Conservation (phyloP, 2,113 vertebrate species). For the Sinocyclocheilus maitianheensis region DNA sequence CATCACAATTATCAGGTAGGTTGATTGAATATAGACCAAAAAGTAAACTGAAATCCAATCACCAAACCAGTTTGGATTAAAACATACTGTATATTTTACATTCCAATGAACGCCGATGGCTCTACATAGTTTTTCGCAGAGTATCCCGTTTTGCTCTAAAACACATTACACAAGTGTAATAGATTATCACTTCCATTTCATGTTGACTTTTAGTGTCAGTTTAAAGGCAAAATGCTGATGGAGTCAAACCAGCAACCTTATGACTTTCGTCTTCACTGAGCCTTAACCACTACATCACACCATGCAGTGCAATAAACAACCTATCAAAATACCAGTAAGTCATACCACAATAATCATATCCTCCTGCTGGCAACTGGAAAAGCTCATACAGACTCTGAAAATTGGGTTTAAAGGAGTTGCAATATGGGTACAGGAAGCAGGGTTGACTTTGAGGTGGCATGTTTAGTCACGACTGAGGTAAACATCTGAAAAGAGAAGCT, state of each 20-base stretch:
- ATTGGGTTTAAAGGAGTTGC: not conserved
- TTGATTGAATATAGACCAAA: too few relatives aligned
- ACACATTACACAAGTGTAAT: not conserved
- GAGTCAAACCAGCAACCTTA: too few relatives aligned
- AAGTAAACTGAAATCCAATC: too few relatives aligned
- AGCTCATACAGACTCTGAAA: not conserved
- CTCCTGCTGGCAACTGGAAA: not conserved
- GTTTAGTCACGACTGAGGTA: conserved; percentile 1
- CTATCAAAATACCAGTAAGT: conserved; percentile 1
- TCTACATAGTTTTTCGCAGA: too few relatives aligned
- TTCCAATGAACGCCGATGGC: not conserved
- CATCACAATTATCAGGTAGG: too few relatives aligned
- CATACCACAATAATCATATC: not conserved
- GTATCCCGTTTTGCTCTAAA: not conserved
- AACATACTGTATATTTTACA: not conserved
- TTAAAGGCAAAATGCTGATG: too few relatives aligned
- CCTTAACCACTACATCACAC: not conserved
- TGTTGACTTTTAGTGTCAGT: not conserved
- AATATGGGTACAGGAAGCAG: not conserved
- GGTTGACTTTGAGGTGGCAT: not conserved
- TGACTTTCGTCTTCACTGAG: not conserved
- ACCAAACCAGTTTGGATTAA: too few relatives aligned
- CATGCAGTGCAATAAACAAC: not conserved
- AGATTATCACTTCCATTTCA: not conserved
- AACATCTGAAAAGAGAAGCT: not conserved